Evolutionary conservation across 2,888 invertebrate genomes (phyloP).

Genomic region (Lasioglossum morio): DNA sequence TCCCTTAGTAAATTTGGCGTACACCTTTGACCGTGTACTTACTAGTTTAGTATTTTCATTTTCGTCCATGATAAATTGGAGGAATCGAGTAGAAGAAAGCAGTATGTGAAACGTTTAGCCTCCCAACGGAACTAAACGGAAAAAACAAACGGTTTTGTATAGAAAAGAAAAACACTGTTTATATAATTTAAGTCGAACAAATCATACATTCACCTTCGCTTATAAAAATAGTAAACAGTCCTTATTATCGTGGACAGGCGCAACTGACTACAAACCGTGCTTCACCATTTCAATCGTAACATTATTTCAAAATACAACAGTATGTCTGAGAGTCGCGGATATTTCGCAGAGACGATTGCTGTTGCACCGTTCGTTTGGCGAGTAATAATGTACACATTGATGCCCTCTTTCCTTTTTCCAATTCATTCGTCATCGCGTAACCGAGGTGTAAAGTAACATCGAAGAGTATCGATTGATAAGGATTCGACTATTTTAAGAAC

Average conservation of each 20-base stretch:
- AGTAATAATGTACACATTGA: constrained; percentile 19
- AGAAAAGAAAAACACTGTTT: constrained; percentile 73
- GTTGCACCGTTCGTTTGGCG: constrained; percentile 39
- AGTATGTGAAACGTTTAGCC: constrained; percentile 16
- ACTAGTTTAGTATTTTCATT: constrained; percentile 1
- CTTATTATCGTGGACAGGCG: constrained; percentile 73
- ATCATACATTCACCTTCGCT: constrained; percentile 80
- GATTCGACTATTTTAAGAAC: constrained; percentile 34
- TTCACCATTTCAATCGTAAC: constrained; percentile 65
- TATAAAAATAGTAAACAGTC: constrained; percentile 84
- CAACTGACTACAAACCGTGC: constrained; percentile 74
- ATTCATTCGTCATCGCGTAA: constrained; percentile 30
- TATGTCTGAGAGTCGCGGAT: constrained; percentile 44
- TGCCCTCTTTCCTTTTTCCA: constrained; percentile 11
- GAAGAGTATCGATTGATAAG: constrained; percentile 42
- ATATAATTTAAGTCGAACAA: constrained; percentile 76
- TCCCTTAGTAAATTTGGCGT: constrained; percentile 18
- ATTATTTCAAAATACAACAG: constrained; percentile 66
- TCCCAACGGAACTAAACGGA: constrained; percentile 49
- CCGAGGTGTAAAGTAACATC: constrained; percentile 34
- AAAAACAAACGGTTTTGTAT: constrained; percentile 51
- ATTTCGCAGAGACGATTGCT: constrained; percentile 40
- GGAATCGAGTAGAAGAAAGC: constrained; percentile 28
- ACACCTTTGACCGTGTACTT: constrained; percentile 31
- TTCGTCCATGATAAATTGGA: neutral